phyloP scores from a whole-genome alignment of 2,113 vertebrate genomes.

The Phodopus roborovskii region DNA sequence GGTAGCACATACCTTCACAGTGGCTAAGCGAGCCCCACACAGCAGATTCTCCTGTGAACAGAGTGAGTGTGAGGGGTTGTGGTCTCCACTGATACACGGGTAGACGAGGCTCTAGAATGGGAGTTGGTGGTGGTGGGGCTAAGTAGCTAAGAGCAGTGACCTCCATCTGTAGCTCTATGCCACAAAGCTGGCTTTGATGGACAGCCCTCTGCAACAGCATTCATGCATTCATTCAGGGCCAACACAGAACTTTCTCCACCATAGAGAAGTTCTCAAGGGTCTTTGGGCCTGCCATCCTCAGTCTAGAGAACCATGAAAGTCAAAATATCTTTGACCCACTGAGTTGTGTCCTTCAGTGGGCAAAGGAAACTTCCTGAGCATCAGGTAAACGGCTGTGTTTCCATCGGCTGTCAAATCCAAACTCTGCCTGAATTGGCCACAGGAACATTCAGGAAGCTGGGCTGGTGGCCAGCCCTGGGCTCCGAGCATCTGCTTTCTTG shows the following conservation, averaged over 20 bases:
- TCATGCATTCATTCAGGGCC: neutral
- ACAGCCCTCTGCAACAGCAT: neutral
- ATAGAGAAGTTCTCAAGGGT: neutral
- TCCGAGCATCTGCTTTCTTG: neutral
- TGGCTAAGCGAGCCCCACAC: neutral
- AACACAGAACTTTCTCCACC: no score
- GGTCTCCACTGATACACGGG: accelerated
- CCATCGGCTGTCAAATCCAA: neutral
- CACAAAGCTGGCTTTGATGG: neutral
- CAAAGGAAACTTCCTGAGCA: neutral
- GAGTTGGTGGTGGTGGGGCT: neutral
- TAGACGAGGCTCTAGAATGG: no score
- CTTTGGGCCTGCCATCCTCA: neutral
- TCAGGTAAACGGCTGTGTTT: no score
- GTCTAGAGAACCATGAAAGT: neutral
- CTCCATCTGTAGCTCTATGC: neutral
- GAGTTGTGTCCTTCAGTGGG: neutral
- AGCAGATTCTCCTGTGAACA: neutral
- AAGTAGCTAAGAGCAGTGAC: neutral
- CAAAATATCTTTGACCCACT: no score
- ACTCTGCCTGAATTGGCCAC: no score
- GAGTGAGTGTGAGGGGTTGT: neutral
- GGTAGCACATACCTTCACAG: accelerated
- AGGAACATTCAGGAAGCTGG: neutral
- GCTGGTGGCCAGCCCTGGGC: neutral